A percentile compares a stretch with the other conserved stretches of the same genome.
Conservation (phyloP, 2,797 vertebrate species). For the Siniperca scherzeri region DNA sequence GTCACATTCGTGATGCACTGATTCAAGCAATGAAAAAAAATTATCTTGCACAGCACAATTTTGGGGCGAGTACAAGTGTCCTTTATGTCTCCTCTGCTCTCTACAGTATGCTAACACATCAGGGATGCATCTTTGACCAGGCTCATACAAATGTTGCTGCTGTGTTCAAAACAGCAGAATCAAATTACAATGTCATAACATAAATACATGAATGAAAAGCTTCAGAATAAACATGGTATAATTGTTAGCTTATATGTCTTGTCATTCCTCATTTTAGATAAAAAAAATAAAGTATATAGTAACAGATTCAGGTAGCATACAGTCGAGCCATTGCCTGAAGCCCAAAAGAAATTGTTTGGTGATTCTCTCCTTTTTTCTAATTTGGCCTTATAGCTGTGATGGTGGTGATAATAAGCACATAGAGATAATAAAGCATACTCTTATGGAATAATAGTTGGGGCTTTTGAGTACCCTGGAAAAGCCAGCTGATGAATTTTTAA, state of each 20-base stretch:
- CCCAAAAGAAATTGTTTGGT: conserved; percentile 34
- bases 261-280: neutral
- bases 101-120: conserved; percentile 31
- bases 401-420: conserved; percentile 70
- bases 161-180: conserved; percentile 32
- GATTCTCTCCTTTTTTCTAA: conserved; percentile 36
- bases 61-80: conserved; percentile 48
- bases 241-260: neutral
- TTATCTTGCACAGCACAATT: conserved; percentile 34
- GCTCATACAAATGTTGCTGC: conserved; percentile 20
- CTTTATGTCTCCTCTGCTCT: conserved; percentile 25
- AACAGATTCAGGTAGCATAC: conserved; percentile 23
- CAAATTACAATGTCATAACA: conserved; percentile 16
- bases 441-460: conserved; percentile 69
- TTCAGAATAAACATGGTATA: neutral
- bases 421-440: conserved; percentile 79
- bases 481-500: conserved; percentile 84
- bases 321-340: conserved; percentile 23
- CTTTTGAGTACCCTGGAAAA: conserved; percentile 78
- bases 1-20: conserved; percentile 13
- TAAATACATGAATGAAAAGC: conserved; percentile 10
- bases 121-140: conserved; percentile 32
- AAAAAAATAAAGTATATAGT: neutral
- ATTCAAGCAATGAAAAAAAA: conserved; percentile 49
- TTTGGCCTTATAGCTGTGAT: conserved; percentile 64